A percentile compares a stretch with the other conserved stretches of the same genome.
These are phyloP conservation scores for Amphilophus citrinellus DNA, from an alignment of 2,113 vertebrate genomes.

Conservation along the genomic window DNA sequence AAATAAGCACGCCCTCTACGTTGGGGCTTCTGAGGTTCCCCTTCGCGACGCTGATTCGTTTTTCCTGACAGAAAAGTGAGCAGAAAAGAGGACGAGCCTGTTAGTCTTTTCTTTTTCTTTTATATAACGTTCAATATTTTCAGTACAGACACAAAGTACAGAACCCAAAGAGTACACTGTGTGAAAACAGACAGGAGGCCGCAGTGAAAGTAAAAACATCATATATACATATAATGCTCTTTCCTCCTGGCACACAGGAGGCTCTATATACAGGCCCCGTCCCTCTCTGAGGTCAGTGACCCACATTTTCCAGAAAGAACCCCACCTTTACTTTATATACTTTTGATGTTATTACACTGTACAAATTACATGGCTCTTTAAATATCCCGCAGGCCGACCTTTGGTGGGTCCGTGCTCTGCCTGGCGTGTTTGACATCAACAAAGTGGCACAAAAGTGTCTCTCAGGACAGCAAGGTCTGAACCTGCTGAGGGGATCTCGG, in stretches of 20 bases:
- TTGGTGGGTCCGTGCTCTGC: neutral
- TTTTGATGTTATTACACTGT: slow-evolving; percentile 43
- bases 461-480: slow-evolving; percentile 89
- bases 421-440: neutral
- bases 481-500: slow-evolving; percentile 94
- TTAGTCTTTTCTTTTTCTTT: slow-evolving; percentile 14
- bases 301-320: slow-evolving; percentile 42
- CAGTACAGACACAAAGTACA: slow-evolving; percentile 20
- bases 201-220: slow-evolving; percentile 19
- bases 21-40: slow-evolving; percentile 17
- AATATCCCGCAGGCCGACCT: slow-evolving; percentile 35
- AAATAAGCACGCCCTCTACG: slow-evolving; percentile 42
- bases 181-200: slow-evolving; percentile 20
- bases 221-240: slow-evolving; percentile 36
- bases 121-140: slow-evolving; percentile 23
- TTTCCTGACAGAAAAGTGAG: neutral
- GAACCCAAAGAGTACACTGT: neutral
- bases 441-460: neutral
- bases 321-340: slow-evolving; percentile 43
- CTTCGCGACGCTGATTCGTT: neutral
- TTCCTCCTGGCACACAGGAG: slow-evolving; percentile 29
- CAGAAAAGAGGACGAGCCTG: slow-evolving; percentile 26
- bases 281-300: slow-evolving; percentile 35
- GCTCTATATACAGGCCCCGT: slow-evolving; percentile 24
- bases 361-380: slow-evolving; percentile 41